phyloP scores from a whole-genome alignment of 2,888 invertebrate species.

The Exocentrus adspersus region DNA sequence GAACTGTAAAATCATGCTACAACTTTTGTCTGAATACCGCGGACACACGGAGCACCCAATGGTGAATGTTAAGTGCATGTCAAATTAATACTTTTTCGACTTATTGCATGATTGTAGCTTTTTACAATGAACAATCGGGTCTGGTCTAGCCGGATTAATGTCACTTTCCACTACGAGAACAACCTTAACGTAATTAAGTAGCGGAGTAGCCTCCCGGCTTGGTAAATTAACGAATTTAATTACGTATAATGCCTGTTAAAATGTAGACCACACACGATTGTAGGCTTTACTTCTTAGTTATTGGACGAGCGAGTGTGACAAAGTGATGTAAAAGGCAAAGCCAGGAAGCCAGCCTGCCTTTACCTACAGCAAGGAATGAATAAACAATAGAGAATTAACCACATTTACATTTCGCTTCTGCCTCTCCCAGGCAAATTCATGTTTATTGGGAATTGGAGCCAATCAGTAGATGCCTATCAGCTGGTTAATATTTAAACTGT shows the following conservation, averaged over 20 bases:
- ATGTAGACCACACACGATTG: slow-evolving; percentile 53
- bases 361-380: slow-evolving; percentile 4
- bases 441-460: neutral
- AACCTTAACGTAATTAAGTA: slow-evolving; percentile 42
- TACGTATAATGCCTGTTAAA: slow-evolving; percentile 39
- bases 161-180: slow-evolving; percentile 32
- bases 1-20: slow-evolving; percentile 22
- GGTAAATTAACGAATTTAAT: slow-evolving; percentile 38
- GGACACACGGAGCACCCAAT: slow-evolving; percentile 59
- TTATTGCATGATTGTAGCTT: slow-evolving; percentile 36
- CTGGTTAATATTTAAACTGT: neutral
- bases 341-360: slow-evolving; percentile 34
- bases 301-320: slow-evolving; percentile 45
- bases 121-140: slow-evolving; percentile 30
- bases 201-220: slow-evolving; percentile 30
- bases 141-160: slow-evolving; percentile 36
- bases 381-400: slow-evolving; percentile 9
- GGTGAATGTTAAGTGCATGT: slow-evolving; percentile 51
- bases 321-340: slow-evolving; percentile 46
- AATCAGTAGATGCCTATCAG: neutral
- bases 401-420: slow-evolving; percentile 11
- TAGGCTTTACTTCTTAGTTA: slow-evolving; percentile 49
- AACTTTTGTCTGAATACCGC: slow-evolving; percentile 56
- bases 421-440: neutral
- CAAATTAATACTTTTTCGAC: slow-evolving; percentile 23